Evolutionary conservation across 2,797 vertebrate species (phyloP), one percentile per base, ranked within the genome.

Genomic region (Crocidura indochinensis): DNA sequence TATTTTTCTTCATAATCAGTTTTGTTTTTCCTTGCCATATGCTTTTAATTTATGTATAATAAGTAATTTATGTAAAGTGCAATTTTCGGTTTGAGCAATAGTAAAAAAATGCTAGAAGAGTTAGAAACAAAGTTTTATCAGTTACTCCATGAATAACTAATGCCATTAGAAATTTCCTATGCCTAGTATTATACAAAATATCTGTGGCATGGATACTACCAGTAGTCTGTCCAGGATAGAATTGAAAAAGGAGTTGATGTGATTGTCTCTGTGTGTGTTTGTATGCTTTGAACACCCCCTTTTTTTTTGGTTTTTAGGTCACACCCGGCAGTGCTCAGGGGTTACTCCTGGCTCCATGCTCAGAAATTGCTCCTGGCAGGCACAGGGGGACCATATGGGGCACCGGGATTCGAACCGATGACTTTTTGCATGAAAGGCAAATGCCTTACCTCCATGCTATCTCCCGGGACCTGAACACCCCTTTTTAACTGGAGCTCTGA

Each of bases 1-100:
- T 51, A 51, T 51, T 51, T 51, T 15, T 56, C 62, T 74, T 51
- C 51, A 56, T 46, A 62, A 89, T 69, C 12, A 51, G n/a, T 84
- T 62, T 90, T 56, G 53, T 51, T 29, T 68, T 75, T 83, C n/a
- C 38, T 84, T 84, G 51, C 31, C 44, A 78, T 17, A n/a, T 77
- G 53, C 44, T 84, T 83, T 29, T 47, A 64, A 68, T 49, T 69
- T 77, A 51, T 51, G 49, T 10, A 51, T 51, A 38, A 38, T 38
- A 38, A 38, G 38, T 38, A 38, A 38, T n/a, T n/a, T n/a, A n/a
- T 38, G 38, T 38, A 38, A 2, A 38, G 38, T 38, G 38, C 14
- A 10, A 51, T 51, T 22, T 84, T 77, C 38, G 11, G 60, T 76
- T 38, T 62, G 12, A 69, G 53, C n/a, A 79, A 64, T 27, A 49